Conservation (phyloP, 2,797 vertebrate species). For the Distichodus sexfasciatus region DNA sequence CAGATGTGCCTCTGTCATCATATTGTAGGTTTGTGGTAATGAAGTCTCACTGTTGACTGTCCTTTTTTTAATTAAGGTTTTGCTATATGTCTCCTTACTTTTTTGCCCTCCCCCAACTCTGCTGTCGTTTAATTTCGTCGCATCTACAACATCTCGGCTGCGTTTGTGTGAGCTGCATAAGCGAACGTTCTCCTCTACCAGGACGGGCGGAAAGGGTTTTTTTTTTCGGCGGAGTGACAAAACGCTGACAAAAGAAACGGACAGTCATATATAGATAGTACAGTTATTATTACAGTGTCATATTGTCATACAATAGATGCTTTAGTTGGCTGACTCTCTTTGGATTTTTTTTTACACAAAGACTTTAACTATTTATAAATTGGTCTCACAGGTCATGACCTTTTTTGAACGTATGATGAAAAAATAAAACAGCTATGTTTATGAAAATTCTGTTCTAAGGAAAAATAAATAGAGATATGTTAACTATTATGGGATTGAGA, state of each 20-base stretch:
- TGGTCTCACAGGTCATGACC: constrained; percentile 80
- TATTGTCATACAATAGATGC: constrained; percentile 83
- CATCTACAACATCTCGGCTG: constrained; percentile 62
- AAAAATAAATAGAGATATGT: constrained; percentile 84
- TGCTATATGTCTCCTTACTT: constrained; percentile 10
- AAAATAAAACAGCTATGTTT: constrained; percentile 77
- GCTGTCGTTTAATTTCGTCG: constrained; percentile 56
- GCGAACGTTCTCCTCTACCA: constrained; percentile 65
- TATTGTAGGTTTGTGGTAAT: constrained; percentile 75
- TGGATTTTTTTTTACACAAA: constrained; percentile 83
- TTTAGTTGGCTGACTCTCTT: constrained; percentile 82
- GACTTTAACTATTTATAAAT: constrained; percentile 85
- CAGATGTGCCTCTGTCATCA: constrained; percentile 68
- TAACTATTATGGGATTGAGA: constrained; percentile 67
- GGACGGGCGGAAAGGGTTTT: constrained; percentile 21
- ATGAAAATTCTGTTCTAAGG: constrained; percentile 80
- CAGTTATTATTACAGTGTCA: constrained; percentile 75
- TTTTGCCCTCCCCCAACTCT: constrained; percentile 30
- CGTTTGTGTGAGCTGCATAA: constrained; percentile 70
- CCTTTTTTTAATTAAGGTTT: constrained; percentile 59
- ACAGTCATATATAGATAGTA: constrained; percentile 72
- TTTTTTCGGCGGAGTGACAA: constrained; percentile 23
- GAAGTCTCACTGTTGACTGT: constrained; percentile 66
- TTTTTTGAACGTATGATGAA: constrained; percentile 80
- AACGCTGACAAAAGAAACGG: constrained; percentile 51